These are phyloP conservation scores for Dynastes grantii DNA, from an alignment of 2,888 invertebrate genomes.

Conservation along the genomic window DNA sequence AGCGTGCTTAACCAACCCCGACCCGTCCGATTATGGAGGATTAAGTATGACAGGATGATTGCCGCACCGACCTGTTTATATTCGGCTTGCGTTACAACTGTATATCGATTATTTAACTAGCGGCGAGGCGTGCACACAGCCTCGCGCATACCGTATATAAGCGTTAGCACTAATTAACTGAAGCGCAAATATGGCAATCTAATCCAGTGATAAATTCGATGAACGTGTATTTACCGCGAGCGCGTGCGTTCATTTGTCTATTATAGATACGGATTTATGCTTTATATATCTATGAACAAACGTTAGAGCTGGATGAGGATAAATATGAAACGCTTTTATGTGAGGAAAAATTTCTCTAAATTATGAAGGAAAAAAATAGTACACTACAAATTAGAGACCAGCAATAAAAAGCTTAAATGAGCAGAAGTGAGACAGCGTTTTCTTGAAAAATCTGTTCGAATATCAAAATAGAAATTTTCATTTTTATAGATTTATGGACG, in stretches of 20 bases:
- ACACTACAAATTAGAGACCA: no score
- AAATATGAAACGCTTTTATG: no score
- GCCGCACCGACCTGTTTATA: slow-evolving; percentile 43
- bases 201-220: slow-evolving; percentile 44
- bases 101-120: slow-evolving; percentile 50
- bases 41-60: slow-evolving; percentile 43
- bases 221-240: slow-evolving; percentile 14
- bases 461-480: no score
- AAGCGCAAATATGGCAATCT: slow-evolving; percentile 36
- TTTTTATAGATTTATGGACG: no score
- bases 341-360: no score
- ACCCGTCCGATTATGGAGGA: slow-evolving; percentile 40
- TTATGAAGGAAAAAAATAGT: no score
- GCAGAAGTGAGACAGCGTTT: no score
- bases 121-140: slow-evolving; percentile 6
- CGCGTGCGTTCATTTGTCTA: slow-evolving; percentile 12
- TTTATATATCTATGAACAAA: no score
- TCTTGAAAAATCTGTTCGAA: no score
- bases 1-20: slow-evolving; percentile 26
- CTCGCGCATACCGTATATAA: slow-evolving; percentile 30
- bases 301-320: no score
- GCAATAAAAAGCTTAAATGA: no score
- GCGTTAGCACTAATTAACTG: slow-evolving; percentile 37
- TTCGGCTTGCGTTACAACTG: slow-evolving; percentile 46
- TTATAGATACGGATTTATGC: not conserved